phyloP scores from a whole-genome alignment of 2,113 vertebrate species.

The Chloroceryle aenea region DNA sequence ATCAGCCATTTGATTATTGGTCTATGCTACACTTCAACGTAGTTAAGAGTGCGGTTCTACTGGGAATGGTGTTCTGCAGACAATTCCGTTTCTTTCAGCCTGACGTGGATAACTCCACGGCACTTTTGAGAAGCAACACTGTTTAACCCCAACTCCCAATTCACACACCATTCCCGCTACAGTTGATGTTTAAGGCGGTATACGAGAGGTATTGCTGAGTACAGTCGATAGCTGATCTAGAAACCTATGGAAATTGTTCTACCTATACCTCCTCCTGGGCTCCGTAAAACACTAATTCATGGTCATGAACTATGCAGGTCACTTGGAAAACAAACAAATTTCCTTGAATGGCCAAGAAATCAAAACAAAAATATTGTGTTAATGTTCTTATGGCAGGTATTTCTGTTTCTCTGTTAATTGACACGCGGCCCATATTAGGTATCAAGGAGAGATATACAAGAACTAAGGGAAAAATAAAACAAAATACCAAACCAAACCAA shows the following conservation, averaged over 20 bases:
- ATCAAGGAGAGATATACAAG: neutral
- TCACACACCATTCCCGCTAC: slow-evolving; percentile 46
- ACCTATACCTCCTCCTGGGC: slow-evolving; percentile 45
- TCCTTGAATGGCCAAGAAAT: neutral
- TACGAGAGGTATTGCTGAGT: slow-evolving; percentile 70
- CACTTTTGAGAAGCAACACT: neutral
- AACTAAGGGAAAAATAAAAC: neutral
- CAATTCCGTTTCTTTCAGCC: neutral
- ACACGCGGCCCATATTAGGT: neutral
- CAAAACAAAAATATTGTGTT: neutral
- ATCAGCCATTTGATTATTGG: slow-evolving; percentile 26
- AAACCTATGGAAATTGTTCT: slow-evolving; percentile 51
- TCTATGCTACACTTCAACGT: slow-evolving; percentile 51
- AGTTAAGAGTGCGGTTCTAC: slow-evolving; percentile 24
- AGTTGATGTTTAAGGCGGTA: slow-evolving; percentile 59
- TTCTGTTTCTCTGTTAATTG: neutral
- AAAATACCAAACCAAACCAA: neutral
- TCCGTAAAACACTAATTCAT: slow-evolving; percentile 16
- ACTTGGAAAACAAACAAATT: neutral
- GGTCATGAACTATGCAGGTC: neutral
- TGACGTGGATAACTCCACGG: neutral
- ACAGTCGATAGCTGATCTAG: slow-evolving; percentile 38
- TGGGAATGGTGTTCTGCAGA: slow-evolving; percentile 50
- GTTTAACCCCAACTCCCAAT: slow-evolving; percentile 5
- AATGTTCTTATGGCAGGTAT: neutral